These are phyloP conservation scores for Megaceryle maxima DNA, from an alignment of 2,113 vertebrate genomes.

Conservation along the genomic window DNA sequence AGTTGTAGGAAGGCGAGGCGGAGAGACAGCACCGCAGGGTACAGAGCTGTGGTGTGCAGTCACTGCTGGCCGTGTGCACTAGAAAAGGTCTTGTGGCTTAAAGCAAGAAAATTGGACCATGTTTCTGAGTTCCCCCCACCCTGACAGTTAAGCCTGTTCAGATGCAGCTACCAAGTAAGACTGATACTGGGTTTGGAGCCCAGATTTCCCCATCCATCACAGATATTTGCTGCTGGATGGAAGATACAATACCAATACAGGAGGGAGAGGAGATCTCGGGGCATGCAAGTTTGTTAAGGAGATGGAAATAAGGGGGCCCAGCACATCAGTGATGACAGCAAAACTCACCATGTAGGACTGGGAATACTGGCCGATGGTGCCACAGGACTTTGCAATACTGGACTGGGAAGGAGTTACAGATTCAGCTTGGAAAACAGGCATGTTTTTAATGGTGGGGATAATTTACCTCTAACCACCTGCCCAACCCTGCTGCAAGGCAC, in stretches of 20 bases:
- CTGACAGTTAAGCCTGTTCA: neutral
- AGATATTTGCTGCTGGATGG: neutral
- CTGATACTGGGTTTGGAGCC: accelerated
- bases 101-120: neutral
- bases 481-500: neutral
- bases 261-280: neutral
- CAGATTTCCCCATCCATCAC: neutral
- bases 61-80: accelerated
- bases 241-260: accelerated
- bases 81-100: neutral
- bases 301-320: neutral
- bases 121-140: neutral
- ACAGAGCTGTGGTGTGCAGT: accelerated
- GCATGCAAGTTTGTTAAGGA: neutral
- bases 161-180: neutral
- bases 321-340: accelerated
- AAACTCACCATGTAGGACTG: neutral
- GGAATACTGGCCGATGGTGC: neutral
- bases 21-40: accelerated
- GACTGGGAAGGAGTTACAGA: neutral
- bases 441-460: neutral
- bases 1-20: neutral
- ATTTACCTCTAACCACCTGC: neutral
- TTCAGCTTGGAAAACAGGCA: neutral
- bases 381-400: neutral